phyloP scores from a whole-genome alignment of 2,888 invertebrate genomes.

The Pseudococcus longispinus region DNA sequence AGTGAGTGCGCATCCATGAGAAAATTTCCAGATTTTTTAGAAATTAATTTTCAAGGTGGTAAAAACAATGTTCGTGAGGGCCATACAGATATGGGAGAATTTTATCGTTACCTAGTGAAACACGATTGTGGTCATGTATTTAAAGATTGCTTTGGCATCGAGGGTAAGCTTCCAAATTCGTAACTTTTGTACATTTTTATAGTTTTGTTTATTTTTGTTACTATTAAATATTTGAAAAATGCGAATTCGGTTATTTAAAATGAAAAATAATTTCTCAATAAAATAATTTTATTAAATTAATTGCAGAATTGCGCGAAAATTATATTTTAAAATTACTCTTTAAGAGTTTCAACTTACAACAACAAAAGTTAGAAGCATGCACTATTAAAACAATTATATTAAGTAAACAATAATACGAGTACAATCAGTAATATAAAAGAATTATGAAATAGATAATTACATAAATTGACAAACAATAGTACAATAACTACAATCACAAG shows the following conservation, averaged over 20 bases:
- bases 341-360: neutral
- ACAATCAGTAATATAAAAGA: neutral
- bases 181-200: neutral
- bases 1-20: slow-evolving; percentile 63
- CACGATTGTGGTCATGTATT: slow-evolving; percentile 76
- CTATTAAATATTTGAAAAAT: neutral
- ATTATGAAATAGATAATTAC: neutral
- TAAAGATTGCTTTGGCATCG: slow-evolving; percentile 80
- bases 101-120: slow-evolving; percentile 76
- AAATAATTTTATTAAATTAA: neutral
- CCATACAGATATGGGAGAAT: slow-evolving; percentile 80
- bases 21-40: slow-evolving; percentile 74
- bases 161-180: slow-evolving; percentile 58
- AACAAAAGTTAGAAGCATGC: neutral
- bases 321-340: neutral
- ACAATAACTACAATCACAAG: neutral
- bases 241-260: neutral
- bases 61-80: slow-evolving; percentile 64
- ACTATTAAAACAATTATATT: neutral
- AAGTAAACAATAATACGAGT: neutral
- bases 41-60: slow-evolving; percentile 68
- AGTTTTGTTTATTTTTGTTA: neutral
- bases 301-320: neutral
- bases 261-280: too few species aligned
- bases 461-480: neutral